Percentiles rank a stretch among this genome's conserved stretches.
phyloP scores from a whole-genome alignment of 2,888 invertebrate species.

The Lithophane leautieri region DNA sequence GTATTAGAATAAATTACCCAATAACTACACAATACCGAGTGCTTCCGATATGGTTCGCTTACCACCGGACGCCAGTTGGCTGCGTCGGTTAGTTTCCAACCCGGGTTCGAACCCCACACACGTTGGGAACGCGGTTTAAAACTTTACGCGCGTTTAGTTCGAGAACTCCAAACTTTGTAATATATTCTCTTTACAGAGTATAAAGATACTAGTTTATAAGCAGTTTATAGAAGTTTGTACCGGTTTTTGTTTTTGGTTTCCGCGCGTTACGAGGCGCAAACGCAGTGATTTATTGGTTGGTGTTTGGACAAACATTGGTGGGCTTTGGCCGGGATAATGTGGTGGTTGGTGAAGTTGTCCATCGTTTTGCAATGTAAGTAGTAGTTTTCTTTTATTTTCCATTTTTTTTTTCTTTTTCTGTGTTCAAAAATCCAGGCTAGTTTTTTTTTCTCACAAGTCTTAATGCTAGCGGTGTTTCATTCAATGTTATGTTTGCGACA shows the following conservation, averaged over 20 bases:
- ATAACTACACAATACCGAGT: slow-evolving; percentile 81
- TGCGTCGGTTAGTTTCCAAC: slow-evolving; percentile 84
- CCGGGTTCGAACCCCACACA: slow-evolving; percentile 88
- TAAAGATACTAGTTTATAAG: slow-evolving; percentile 57
- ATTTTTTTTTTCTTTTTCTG: neutral
- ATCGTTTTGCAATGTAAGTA: slow-evolving; percentile 83
- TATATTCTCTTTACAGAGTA: slow-evolving; percentile 54
- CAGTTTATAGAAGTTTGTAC: slow-evolving; percentile 48
- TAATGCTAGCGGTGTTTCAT: neutral
- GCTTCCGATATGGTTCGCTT: slow-evolving; percentile 87
- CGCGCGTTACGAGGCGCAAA: slow-evolving; percentile 30
- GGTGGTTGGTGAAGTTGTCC: slow-evolving; percentile 79
- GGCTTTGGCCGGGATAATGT: slow-evolving; percentile 72
- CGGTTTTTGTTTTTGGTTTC: slow-evolving; percentile 51
- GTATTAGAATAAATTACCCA: slow-evolving; percentile 82
- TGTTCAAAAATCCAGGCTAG: accelerated
- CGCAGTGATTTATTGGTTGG: slow-evolving; percentile 60
- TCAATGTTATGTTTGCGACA: neutral
- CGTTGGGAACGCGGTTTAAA: slow-evolving; percentile 73
- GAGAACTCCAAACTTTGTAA: slow-evolving; percentile 55
- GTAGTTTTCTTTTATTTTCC: slow-evolving; percentile 4
- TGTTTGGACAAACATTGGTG: slow-evolving; percentile 56
- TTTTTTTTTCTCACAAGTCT: neutral
- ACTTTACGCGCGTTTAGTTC: slow-evolving; percentile 58
- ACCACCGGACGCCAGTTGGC: slow-evolving; percentile 86